Evolutionary conservation across 2,888 invertebrate genomes (phyloP).

Genomic region (Polylopha cassiicola): DNA sequence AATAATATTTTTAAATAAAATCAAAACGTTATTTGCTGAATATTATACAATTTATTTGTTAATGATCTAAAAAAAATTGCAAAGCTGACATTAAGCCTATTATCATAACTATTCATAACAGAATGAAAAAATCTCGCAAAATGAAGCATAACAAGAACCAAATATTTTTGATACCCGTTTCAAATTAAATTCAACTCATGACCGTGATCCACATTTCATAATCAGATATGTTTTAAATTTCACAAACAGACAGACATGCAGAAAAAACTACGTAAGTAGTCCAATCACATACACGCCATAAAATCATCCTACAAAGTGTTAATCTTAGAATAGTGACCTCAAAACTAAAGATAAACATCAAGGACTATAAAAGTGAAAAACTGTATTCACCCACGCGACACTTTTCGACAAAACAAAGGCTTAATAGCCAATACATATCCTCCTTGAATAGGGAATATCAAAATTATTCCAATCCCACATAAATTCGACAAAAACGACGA

Average conservation of each 20-base stretch:
- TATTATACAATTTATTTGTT: too few species aligned
- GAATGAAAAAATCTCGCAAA: too few species aligned
- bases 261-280: conserved; percentile 8
- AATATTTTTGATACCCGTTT: conserved; percentile 7
- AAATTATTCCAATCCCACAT: conserved; percentile 23
- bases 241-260: too few species aligned
- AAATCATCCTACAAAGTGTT: neutral
- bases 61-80: too few species aligned
- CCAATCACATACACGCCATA: conserved; percentile 6
- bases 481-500: conserved; percentile 37
- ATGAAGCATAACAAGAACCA: too few species aligned
- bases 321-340: conserved; percentile 3
- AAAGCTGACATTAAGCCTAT: too few species aligned
- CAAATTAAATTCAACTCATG: conserved; percentile 14
- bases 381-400: conserved; percentile 7
- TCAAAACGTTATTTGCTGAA: too few species aligned
- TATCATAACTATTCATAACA: too few species aligned
- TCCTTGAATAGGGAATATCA: conserved; percentile 10
- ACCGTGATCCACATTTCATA: conserved; percentile 16
- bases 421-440: conserved; percentile 4
- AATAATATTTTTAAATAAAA: too few species aligned
- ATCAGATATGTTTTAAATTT: conserved; percentile 16
- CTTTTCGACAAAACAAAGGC: neutral
- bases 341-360: conserved; percentile 2
- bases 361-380: neutral